Percentiles rank a stretch among this genome's conserved stretches.
These are phyloP conservation scores for Rhabdomys pumilio DNA, from an alignment of 2,797 vertebrate species.

Conservation along the genomic window DNA sequence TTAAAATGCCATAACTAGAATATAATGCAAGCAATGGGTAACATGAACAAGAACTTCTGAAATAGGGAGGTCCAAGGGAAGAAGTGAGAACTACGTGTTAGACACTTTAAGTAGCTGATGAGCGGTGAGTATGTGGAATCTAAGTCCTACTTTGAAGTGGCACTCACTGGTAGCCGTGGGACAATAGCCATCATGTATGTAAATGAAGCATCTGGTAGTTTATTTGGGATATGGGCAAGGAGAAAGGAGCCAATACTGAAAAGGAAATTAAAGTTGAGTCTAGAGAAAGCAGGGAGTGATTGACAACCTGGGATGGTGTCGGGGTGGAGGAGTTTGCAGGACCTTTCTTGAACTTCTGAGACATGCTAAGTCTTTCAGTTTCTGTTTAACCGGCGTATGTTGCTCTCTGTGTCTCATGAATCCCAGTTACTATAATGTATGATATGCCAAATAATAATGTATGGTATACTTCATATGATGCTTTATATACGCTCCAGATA, in stretches of 20 bases:
- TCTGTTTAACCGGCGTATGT: neutral
- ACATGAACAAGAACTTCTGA: constrained; percentile 20
- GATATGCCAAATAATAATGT: neutral
- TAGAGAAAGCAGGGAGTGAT: neutral
- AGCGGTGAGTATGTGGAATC: constrained; percentile 30
- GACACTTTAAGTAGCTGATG: constrained; percentile 3
- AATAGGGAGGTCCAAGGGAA: neutral
- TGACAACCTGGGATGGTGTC: neutral
- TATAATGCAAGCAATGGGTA: neutral
- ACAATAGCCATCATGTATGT: neutral
- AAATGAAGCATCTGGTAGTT: neutral
- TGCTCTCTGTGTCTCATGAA: neutral
- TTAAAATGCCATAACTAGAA: neutral
- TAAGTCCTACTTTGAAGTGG: neutral
- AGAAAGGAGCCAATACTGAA: neutral
- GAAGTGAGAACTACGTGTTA: neutral
- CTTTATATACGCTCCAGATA: too few species aligned
- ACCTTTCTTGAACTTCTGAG: constrained; percentile 50
- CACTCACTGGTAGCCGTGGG: neutral
- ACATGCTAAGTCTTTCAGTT: constrained; percentile 19
- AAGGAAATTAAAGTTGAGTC: neutral
- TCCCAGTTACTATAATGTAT: neutral
- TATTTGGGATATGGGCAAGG: neutral
- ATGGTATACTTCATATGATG: neutral
- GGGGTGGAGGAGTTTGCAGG: neutral